Base-by-base conservation (phyloP, 1,140 invertebrate genomes). In the Lordiphosa clarofinis region DNA sequence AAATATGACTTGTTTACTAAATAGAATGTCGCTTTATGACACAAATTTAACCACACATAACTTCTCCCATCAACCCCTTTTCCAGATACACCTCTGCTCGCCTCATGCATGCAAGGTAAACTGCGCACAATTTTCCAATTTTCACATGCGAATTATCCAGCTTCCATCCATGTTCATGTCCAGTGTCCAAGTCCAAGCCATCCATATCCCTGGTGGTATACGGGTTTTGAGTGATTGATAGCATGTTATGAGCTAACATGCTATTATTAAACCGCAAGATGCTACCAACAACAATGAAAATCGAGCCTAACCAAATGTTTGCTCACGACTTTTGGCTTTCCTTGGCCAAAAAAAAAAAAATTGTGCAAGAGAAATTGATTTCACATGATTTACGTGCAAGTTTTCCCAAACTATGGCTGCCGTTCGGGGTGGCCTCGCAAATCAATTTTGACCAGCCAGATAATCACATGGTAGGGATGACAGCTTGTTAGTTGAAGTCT, bases 241-340 rank as follows among this genome's bases (percentile, higher is more conserved):
- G 73, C 73, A 84, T 84, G 78, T 84, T 84, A 84, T 78, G 73
- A 86, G 78, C 73, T 76, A 84, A 84, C 78, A 84, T 84, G 78
- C 65, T 84, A 84, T 84, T 73, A 84, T 84, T 71, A 73, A 69
- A 48, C 61, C 73, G 44, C 65, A 78, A 78, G 78, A 84, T 78
- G 78, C 78, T 84, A 84, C 78, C 78, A 73, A 57, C 58, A 53
- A 33, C 60, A 56, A 54, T 44, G 42, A 33, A 56, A 37, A 46
- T 35, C 21, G 36, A 56, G 56, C 58, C 57, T 66, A 78, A 60
- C 46, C 78, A 69, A 84, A 84, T 73, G 73, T 84, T 84, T 76
- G 47, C 69, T 84, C 78, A 84, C 78, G 78, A 84, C 48, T 84
- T 82, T 63, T 59, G 13, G 47, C 55, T 60, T 67, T 64, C 47